Conservation (phyloP, 2,113 vertebrate species). For the Fregetta grallaria region DNA sequence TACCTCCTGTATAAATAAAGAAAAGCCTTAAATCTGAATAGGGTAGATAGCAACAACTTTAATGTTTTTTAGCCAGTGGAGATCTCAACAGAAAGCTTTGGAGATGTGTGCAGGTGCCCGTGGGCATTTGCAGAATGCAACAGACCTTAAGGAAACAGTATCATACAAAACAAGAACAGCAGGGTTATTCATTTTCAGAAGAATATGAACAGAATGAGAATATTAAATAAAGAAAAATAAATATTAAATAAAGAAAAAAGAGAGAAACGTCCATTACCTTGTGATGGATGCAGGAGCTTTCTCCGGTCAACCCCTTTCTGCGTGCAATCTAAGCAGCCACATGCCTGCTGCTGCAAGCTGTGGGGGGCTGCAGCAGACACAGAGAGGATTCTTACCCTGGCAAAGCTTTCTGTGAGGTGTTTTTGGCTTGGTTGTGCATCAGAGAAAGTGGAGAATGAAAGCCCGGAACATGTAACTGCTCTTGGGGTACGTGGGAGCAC, state of each 20-base stretch:
- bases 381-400: background rate
- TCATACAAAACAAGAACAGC: background rate
- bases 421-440: background rate
- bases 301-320: background rate
- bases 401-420: background rate
- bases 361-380: accelerated
- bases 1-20: background rate
- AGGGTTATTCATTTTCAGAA: background rate
- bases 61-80: background rate
- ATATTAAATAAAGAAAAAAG: background rate
- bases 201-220: background rate
- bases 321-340: background rate
- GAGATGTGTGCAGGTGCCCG: background rate
- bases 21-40: background rate
- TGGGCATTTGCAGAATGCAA: background rate
- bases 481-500: background rate
- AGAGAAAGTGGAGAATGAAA: background rate
- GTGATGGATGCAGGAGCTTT: background rate
- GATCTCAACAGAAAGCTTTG: background rate
- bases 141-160: background rate
- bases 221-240: background rate
- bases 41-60: background rate
- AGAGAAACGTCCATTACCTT: background rate
- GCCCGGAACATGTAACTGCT: background rate
- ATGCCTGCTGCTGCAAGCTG: background rate